Percentiles rank a stretch among this genome's conserved stretches.
Conservation (phyloP, 2,888 invertebrate species). For the Cryptocephalus primarius region DNA sequence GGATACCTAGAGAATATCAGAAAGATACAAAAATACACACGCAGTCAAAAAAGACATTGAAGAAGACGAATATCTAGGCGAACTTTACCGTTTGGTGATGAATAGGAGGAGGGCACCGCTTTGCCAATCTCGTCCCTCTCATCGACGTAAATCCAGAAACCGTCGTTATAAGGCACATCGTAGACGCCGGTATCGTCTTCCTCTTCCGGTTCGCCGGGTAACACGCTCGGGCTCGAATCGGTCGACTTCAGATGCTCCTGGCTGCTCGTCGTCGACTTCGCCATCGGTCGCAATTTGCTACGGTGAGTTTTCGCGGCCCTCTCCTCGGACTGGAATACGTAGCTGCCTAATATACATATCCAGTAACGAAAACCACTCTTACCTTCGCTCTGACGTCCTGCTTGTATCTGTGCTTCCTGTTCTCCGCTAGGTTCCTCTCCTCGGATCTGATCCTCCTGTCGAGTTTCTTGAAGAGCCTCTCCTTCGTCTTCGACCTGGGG, state of each 20-base stretch:
- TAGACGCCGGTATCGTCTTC: constrained; percentile 66
- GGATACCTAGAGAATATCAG: no score
- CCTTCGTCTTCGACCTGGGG: constrained; percentile 42
- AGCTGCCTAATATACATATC: constrained; percentile 4
- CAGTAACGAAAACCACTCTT: constrained; percentile 5
- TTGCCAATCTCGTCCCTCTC: constrained; percentile 52
- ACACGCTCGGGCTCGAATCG: constrained; percentile 55
- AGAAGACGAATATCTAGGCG: no score
- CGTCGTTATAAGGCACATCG: constrained; percentile 59
- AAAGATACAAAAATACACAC: no score
- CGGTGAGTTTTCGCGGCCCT: constrained; percentile 48
- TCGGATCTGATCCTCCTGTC: constrained; percentile 58
- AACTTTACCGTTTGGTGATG: constrained; percentile 8
- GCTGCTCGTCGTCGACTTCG: constrained; percentile 63
- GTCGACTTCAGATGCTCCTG: constrained; percentile 52
- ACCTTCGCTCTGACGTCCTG: constrained; percentile 74
- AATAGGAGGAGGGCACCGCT: constrained; percentile 7
- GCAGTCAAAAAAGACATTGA: no score
- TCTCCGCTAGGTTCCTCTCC: constrained; percentile 64
- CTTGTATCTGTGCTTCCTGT: constrained; percentile 46
- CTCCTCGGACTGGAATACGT: constrained; percentile 57
- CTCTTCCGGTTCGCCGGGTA: constrained; percentile 41
- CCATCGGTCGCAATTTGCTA: constrained; percentile 44
- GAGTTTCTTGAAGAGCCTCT: constrained; percentile 64
- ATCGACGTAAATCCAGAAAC: constrained; percentile 66